phyloP scores from a whole-genome alignment of 2,113 vertebrate genomes.

The Pluvialis apricaria region DNA sequence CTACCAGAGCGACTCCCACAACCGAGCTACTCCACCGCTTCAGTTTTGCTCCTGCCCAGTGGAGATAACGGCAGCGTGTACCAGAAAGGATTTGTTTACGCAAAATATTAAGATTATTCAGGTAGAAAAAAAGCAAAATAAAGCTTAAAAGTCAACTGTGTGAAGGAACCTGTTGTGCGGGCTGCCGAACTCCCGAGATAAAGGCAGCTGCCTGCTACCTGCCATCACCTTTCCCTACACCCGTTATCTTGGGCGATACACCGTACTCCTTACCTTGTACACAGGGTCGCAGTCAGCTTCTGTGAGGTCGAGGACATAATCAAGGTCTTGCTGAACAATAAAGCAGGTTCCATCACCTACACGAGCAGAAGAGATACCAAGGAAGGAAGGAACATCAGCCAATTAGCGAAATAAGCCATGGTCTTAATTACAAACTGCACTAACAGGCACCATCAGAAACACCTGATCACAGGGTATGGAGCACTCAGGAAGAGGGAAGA shows the following conservation, averaged over 20 bases:
- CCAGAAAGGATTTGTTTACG: background rate
- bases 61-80: background rate
- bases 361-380: background rate
- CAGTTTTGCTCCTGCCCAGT: background rate
- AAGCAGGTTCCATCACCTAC: slow-evolving; percentile 80
- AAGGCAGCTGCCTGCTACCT: background rate
- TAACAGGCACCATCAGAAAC: fast-evolving
- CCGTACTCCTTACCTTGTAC: slow-evolving; percentile 57
- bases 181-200: background rate
- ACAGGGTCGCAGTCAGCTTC: slow-evolving; percentile 76
- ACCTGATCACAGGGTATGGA: background rate
- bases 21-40: background rate
- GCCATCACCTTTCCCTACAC: background rate
- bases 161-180: background rate
- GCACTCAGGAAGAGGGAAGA: background rate
- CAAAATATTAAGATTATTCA: background rate
- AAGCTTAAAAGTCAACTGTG: background rate
- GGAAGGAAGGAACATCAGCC: background rate
- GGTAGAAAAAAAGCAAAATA: background rate
- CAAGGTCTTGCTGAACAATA: slow-evolving; percentile 76
- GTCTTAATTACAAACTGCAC: background rate
- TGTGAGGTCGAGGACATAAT: slow-evolving; percentile 73
- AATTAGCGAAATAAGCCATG: fast-evolving
- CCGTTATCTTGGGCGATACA: fast-evolving
- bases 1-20: background rate